Evolutionary conservation across 2,113 vertebrate genomes (phyloP).

Genomic region (Hystrix cristata): DNA sequence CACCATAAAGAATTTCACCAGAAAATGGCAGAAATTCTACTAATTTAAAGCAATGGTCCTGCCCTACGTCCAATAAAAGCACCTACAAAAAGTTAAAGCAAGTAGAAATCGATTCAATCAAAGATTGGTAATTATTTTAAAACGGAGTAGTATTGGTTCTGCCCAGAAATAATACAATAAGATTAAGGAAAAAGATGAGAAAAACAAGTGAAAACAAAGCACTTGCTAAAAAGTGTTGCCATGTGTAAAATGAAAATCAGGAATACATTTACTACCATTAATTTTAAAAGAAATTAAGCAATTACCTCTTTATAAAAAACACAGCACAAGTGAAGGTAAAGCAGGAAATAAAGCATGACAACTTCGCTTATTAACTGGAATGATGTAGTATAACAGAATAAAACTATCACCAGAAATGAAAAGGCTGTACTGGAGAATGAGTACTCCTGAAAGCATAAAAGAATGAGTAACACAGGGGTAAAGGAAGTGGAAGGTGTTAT

Average conservation of each 20-base stretch:
- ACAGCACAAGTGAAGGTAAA: background rate
- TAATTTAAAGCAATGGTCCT: background rate
- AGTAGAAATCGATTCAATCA: background rate
- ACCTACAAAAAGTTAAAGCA: background rate
- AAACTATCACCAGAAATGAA: background rate
- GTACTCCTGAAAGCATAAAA: background rate
- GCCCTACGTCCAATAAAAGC: background rate
- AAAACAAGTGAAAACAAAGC: background rate
- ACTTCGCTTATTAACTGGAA: background rate
- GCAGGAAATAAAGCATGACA: background rate
- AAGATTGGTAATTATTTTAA: background rate
- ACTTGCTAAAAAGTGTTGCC: background rate
- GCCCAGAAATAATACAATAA: background rate
- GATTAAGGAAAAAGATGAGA: background rate
- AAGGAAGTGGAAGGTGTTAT: background rate
- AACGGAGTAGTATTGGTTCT: background rate
- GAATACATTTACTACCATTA: background rate
- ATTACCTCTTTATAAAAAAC: background rate
- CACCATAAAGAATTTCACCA: background rate
- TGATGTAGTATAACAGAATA: background rate
- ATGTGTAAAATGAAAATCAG: slow-evolving; percentile 32
- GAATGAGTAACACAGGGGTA: background rate
- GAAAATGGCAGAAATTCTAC: background rate
- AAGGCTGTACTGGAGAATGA: background rate
- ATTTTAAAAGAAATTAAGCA: slow-evolving; percentile 38